Conservation (phyloP, 2,113 vertebrate genomes). For the Nesospiza acunhae region DNA sequence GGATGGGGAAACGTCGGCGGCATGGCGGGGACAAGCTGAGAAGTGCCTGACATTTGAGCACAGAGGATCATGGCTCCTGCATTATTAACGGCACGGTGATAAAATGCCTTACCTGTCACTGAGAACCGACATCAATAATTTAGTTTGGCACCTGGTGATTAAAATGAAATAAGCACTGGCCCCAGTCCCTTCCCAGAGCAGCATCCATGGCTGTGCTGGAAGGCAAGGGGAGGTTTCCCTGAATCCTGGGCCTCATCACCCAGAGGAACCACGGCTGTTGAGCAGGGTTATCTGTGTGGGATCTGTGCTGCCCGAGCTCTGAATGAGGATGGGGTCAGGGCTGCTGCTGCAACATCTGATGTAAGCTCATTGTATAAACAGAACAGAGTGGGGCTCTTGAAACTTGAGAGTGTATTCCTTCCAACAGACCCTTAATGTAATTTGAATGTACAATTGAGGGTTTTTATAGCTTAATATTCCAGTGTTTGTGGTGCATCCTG, state of each 20-base stretch:
- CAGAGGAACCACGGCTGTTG: neutral
- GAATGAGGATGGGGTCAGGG: neutral
- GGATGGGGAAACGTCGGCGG: neutral
- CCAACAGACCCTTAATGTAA: slow-evolving; percentile 66
- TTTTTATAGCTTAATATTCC: slow-evolving; percentile 70
- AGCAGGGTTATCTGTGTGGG: neutral
- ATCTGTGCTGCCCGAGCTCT: accelerated
- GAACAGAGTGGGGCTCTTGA: slow-evolving; percentile 39
- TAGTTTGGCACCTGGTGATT: slow-evolving; percentile 22
- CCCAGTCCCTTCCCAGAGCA: accelerated
- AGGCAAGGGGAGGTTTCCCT: neutral
- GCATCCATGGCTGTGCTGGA: accelerated
- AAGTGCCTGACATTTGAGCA: neutral
- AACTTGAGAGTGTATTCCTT: slow-evolving; percentile 26
- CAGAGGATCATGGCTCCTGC: slow-evolving; percentile 45
- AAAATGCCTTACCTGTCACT: slow-evolving; percentile 39
- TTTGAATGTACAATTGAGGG: slow-evolving; percentile 68
- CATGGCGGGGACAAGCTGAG: neutral
- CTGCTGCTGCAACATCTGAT: neutral
- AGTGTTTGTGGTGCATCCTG: slow-evolving; percentile 74
- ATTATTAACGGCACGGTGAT: slow-evolving; percentile 9
- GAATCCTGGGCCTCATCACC: neutral
- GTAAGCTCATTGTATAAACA: neutral
- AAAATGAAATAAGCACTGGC: slow-evolving; percentile 36
- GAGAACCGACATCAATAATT: slow-evolving; percentile 30